Percentiles rank a stretch among this genome's conserved stretches.
Evolutionary conservation across 2,888 invertebrate species (phyloP).

Genomic region (Halictus ligatus): DNA sequence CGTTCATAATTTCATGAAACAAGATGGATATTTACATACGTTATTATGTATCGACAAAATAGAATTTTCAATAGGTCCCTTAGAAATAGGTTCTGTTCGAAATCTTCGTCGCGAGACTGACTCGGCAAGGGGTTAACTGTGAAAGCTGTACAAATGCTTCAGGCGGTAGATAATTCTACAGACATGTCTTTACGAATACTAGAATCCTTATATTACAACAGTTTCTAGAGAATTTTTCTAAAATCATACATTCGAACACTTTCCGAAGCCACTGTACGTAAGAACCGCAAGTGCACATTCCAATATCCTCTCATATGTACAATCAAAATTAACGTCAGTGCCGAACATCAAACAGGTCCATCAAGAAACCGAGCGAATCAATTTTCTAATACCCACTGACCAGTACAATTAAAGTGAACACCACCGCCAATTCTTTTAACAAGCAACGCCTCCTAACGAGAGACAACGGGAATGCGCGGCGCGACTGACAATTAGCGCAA

Average conservation of each 20-base stretch:
- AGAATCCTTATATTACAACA: no score
- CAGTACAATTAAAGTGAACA: neutral
- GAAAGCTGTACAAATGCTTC: no score
- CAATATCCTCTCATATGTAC: neutral
- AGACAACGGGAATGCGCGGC: neutral
- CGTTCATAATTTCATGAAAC: no score
- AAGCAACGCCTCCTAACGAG: neutral
- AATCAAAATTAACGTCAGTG: neutral
- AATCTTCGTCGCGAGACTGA: no score
- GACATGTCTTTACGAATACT: no score
- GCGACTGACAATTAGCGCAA: neutral
- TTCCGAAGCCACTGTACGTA: neutral
- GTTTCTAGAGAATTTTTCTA: neutral
- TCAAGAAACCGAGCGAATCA: no score
- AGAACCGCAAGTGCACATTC: neutral
- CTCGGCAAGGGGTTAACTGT: no score
- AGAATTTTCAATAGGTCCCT: neutral
- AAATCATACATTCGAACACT: neutral
- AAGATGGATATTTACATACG: no score
- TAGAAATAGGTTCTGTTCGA: neutral
- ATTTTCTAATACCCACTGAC: neutral
- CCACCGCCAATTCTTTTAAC: neutral
- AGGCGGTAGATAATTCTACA: no score
- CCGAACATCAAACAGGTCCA: neutral
- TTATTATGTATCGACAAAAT: neutral